Evolutionary conservation across 92 coral and sea anemone genomes (phyloP).

Genomic region (Pocillopora grandis): DNA sequence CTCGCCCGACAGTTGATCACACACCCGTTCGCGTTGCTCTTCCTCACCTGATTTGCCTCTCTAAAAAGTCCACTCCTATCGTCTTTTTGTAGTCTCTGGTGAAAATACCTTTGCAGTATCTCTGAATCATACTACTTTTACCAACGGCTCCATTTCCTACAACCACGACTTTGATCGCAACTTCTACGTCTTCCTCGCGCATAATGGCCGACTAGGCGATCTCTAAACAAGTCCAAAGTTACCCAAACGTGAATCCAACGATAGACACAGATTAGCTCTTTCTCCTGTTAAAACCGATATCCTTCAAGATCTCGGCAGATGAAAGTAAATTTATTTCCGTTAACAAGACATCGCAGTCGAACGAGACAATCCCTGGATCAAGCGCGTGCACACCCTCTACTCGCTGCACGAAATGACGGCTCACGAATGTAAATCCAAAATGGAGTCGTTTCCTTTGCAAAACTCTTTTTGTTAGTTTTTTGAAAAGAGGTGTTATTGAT

Average conservation of each 20-base stretch:
- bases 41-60: conserved; percentile 89
- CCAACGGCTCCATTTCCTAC: conserved; percentile 99
- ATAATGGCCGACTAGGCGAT: conserved; percentile 38
- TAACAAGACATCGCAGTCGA: conserved; percentile 8
- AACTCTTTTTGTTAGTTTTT: conserved; percentile 1
- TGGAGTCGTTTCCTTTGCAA: neutral
- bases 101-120: conserved; percentile 98
- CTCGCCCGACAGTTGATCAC: conserved; percentile 3
- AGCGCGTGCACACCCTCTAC: neutral
- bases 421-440: conserved; percentile 4
- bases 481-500: neutral
- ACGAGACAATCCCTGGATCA: neutral
- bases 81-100: conserved; percentile 99
- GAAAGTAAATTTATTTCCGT: conserved; percentile 3
- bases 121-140: conserved; percentile 97
- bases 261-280: neutral
- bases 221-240: neutral
- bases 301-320: conserved; percentile 1
- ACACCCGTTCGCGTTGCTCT: neutral
- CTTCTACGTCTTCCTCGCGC: conserved; percentile 99
- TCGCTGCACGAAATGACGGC: neutral
- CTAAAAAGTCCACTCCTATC: conserved; percentile 98
- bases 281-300: neutral
- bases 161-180: conserved; percentile 97
- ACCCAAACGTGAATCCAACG: neutral